These are phyloP conservation scores for Tethya wilhelma DNA, from an alignment of 37 sponge, comb jelly and placozoan species.

Conservation along the genomic window DNA sequence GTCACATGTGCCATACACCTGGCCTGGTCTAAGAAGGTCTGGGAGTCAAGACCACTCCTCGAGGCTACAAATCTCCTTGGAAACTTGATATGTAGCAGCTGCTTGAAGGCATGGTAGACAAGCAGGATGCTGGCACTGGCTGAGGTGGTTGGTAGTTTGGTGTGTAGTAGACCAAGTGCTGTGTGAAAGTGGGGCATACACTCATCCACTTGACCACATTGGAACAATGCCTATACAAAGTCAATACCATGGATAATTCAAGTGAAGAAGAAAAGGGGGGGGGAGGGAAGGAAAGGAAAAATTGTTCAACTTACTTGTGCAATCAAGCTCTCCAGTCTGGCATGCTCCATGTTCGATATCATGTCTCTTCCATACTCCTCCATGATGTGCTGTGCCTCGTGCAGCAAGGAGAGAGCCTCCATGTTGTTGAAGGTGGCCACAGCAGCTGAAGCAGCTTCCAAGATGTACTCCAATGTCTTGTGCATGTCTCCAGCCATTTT, in stretches of 20 bases:
- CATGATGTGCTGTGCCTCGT: constrained; percentile 62
- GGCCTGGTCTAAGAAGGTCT: constrained; percentile 59
- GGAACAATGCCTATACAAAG: constrained; percentile 57
- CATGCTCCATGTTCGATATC: constrained; percentile 23
- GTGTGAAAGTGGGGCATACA: constrained; percentile 53
- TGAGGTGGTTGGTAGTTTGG: constrained; percentile 36
- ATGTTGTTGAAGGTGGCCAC: constrained; percentile 69
- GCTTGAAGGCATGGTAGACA: constrained; percentile 40
- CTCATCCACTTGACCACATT: constrained; percentile 69
- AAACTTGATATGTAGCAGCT: constrained; percentile 58
- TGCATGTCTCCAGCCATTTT: constrained; percentile 66
- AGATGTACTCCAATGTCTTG: constrained; percentile 69
- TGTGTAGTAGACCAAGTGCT: constrained; percentile 48
- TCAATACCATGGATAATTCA: no score
- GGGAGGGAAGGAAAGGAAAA: background rate
- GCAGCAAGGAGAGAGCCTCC: constrained; percentile 77
- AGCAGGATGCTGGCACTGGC: background rate
- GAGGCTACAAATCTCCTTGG: constrained; percentile 35
- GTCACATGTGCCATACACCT: constrained; percentile 65
- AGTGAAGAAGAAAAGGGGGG: no score
- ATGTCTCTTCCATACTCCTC: background rate
- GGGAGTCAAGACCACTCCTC: constrained; percentile 14
- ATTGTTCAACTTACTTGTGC: constrained; percentile 51
- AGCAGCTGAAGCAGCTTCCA: constrained; percentile 78
- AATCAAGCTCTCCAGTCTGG: constrained; percentile 51